Percentiles rank a stretch among this genome's conserved stretches.
phyloP scores from a whole-genome alignment of 2,797 vertebrate genomes.

The Lindbergichthys nudifrons region DNA sequence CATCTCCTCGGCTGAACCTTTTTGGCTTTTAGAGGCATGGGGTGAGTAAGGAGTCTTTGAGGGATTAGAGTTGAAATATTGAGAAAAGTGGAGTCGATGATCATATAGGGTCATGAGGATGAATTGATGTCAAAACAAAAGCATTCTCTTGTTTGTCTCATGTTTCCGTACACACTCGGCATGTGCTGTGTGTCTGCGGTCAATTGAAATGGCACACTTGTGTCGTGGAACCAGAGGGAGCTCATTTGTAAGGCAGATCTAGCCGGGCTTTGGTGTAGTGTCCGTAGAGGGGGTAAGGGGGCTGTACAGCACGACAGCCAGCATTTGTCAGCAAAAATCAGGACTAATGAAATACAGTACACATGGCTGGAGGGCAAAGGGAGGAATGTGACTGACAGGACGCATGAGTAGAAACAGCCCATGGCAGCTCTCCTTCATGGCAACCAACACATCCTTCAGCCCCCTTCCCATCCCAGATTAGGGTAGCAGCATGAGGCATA shows the following conservation, averaged over 20 bases:
- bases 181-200: slow-evolving; percentile 28
- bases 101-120: slow-evolving; percentile 59
- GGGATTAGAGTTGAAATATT: slow-evolving; percentile 61
- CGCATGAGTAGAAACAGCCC: slow-evolving; percentile 70
- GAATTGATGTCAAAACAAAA: slow-evolving; percentile 55
- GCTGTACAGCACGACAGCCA: slow-evolving; percentile 69
- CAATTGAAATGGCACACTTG: slow-evolving; percentile 52
- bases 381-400: slow-evolving; percentile 81
- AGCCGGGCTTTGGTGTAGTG: slow-evolving; percentile 57
- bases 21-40: slow-evolving; percentile 38
- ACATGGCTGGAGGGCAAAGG: slow-evolving; percentile 72
- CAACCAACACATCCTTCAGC: slow-evolving; percentile 50
- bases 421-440: slow-evolving; percentile 68
- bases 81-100: slow-evolving; percentile 39
- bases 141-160: slow-evolving; percentile 7
- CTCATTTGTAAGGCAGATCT: slow-evolving; percentile 85
- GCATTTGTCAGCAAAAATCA: slow-evolving; percentile 85
- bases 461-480: slow-evolving; percentile 59
- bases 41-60: slow-evolving; percentile 38
- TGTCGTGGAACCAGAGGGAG: slow-evolving; percentile 60
- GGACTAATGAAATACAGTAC: slow-evolving; percentile 81
- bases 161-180: slow-evolving; percentile 32
- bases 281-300: slow-evolving; percentile 67
- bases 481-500: slow-evolving; percentile 61
- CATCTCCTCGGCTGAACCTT: slow-evolving; percentile 59